Base-by-base conservation (phyloP, 2,888 invertebrate species). In the Elegia similella region DNA sequence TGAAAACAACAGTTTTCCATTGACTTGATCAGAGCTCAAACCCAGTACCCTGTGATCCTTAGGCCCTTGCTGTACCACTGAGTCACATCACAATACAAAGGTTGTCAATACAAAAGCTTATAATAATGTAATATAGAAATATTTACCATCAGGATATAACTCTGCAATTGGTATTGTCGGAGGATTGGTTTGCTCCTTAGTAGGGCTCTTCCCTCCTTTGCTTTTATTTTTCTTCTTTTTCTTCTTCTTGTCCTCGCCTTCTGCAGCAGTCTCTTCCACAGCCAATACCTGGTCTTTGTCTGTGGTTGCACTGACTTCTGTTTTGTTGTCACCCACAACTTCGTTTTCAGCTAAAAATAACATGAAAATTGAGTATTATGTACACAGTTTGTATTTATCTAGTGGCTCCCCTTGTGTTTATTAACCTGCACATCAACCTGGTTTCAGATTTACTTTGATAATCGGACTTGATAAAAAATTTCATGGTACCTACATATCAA, bases 101-200 rank as follows among this genome's bases (percentile, higher is more conserved):
- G n/a, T n/a, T n/a, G n/a, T n/a, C n/a, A n/a, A n/a, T n/a, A n/a
- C n/a, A n/a, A n/a, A n/a, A n/a, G n/a, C n/a, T n/a, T n/a, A n/a
- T n/a, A n/a, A n/a, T n/a, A n/a, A n/a, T n/a, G n/a, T n/a, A n/a
- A n/a, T n/a, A n/a, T n/a, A n/a, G n/a, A 38, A 38, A 6, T 38
- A 34, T 15, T 88, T 88, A 83, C 95, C 96, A 86, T 97, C 95
- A 2, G 97, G 94, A 80, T 94, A 99, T 16, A 98, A 92, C 56
- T 98, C 96, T 2, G 94, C 92, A 64, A 99, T 95, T 0, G 98
- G 95, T 70, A 98, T 93, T n/a, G 96, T 93, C 8, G 98, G 98
- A 13, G 98, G 97, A 80, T 95, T 93, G 0, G 96, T 96, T 84
- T 97, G 96, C 64, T 88, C 90, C 62, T 92, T 92, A 6, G 70